These are phyloP conservation scores for Aelia acuminata DNA, from an alignment of 2,888 invertebrate genomes.

Conservation along the genomic window DNA sequence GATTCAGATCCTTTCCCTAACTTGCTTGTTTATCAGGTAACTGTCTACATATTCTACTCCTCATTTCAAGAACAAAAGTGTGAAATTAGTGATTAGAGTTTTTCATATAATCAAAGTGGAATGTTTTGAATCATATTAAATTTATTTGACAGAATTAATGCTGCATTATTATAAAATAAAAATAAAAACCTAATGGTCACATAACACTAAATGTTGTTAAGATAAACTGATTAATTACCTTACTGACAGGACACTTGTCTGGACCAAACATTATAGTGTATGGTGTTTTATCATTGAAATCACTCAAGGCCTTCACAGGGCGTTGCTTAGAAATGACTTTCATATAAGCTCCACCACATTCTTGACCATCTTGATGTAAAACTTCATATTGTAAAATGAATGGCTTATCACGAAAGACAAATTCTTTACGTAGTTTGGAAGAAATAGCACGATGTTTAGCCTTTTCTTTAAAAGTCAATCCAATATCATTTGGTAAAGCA, in stretches of 20 bases:
- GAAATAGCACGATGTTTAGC: constrained; percentile 86
- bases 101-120: no score
- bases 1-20: no score
- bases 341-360: constrained; percentile 98
- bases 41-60: no score
- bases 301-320: constrained; percentile 74
- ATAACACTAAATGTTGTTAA: constrained; percentile 75
- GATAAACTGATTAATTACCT: constrained; percentile 86
- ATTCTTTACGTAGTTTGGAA: constrained; percentile 76
- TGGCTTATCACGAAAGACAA: constrained; percentile 70
- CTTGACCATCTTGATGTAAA: constrained; percentile 94
- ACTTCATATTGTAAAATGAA: constrained; percentile 94
- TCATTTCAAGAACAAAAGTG: no score
- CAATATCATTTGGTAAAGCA: constrained; percentile 86
- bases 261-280: constrained; percentile 99
- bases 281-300: constrained; percentile 95
- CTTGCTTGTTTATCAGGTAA: no score
- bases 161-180: no score
- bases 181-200: neutral
- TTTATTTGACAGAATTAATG: no score
- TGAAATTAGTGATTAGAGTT: no score
- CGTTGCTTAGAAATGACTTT: constrained; percentile 87
- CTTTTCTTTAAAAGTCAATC: constrained; percentile 91
- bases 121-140: no score
- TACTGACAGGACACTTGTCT: constrained; percentile 86